These are phyloP conservation scores for Ctenicera cuprea DNA, from an alignment of 2,888 invertebrate species.

Conservation along the genomic window DNA sequence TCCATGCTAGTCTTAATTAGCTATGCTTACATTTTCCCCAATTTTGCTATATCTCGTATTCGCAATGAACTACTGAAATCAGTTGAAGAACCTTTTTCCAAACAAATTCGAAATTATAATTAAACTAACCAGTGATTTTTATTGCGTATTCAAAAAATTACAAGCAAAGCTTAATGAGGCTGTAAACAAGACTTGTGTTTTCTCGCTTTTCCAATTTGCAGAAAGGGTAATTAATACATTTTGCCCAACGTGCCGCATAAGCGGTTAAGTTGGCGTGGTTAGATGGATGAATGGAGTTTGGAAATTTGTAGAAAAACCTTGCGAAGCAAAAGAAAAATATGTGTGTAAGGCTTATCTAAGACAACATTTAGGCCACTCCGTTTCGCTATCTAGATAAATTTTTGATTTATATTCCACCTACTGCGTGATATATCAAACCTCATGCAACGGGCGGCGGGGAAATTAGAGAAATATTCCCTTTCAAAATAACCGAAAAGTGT, in stretches of 20 bases:
- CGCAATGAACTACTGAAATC: too few relatives aligned
- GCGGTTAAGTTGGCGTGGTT: conserved; percentile 10
- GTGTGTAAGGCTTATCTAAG: conserved; percentile 12
- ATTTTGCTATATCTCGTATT: too few relatives aligned
- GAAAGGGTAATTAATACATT: neutral
- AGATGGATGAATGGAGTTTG: conserved; percentile 3
- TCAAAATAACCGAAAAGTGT: conserved; percentile 30
- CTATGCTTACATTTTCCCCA: neutral
- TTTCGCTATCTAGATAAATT: conserved; percentile 29
- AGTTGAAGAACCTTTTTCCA: neutral
- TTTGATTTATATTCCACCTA: conserved; percentile 33
- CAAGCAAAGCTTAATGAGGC: neutral
- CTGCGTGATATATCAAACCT: conserved; percentile 36
- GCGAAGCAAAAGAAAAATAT: conserved; percentile 1
- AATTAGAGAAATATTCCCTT: conserved; percentile 39
- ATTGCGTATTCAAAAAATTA: neutral
- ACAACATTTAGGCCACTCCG: conserved; percentile 22
- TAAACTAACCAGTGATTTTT: neutral
- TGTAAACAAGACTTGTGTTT: neutral
- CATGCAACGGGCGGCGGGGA: conserved; percentile 14
- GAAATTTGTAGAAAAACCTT: conserved; percentile 1
- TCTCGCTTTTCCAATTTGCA: neutral
- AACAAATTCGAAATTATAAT: neutral
- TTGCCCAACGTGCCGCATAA: neutral
- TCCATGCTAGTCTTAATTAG: conserved; percentile 9